Base-by-base conservation (phyloP, 1,140 invertebrate species). In the Octopus sinensis region DNA sequence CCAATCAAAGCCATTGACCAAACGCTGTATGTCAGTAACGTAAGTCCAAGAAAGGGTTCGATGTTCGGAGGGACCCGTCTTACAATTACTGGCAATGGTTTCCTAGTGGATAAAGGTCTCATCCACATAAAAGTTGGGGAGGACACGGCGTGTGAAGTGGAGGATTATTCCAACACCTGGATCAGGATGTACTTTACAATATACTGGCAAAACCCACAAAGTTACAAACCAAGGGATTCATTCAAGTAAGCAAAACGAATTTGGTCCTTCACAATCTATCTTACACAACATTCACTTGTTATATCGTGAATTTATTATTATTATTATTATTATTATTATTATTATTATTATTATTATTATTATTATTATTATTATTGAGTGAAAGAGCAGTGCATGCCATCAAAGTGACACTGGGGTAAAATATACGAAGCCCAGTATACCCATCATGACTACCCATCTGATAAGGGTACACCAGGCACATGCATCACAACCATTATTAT, bases 61-160 rank as follows among this genome's bases (percentile, higher is more conserved):
- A 51, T 89, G 10, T 82, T 84, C 73, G 90, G 90, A 52, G 90
- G 89, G 0, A 89, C 88, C 6, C 30, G 77, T 43, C 12, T 90
- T 4, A 88, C 86, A 7, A 80, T 90, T 23, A 83, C 84, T 23
- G 90, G 88, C 0, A 78, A 82, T 7, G 89, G 88, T 12, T 90
- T 90, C 68, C 82, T 78, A 56, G 81, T 54, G 7, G 80, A 84
- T 81, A 77, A 6, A 23, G 77, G 78, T 9, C n/a, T 51, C 4
- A 87, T 84, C 51, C 79, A 84, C 13, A 86, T 90, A 43, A 86
- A 77, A 54, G 78, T 90, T 53, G 88, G 86, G 10, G 88, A 86
- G 10, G 52, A 79, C 23, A 73, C 81, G 54, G 9, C 10, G 12
- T 90, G 89, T 83, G 80, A 81, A 12, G 78, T 89, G 0, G 79